Evolutionary conservation across 2,113 vertebrate genomes (phyloP).

Genomic region (Cynoglossus semilaevis): DNA sequence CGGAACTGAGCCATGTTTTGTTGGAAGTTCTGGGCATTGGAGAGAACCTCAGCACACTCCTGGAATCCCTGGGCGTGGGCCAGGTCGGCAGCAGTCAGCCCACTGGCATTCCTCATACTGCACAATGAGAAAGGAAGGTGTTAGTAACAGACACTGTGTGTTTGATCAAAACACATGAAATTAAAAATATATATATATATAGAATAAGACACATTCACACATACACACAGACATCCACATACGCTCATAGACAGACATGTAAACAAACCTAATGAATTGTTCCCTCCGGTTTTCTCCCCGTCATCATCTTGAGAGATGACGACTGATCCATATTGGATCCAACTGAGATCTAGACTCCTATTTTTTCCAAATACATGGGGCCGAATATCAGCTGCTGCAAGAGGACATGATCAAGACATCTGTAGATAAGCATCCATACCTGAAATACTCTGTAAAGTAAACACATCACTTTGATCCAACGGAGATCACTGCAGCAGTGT

Average conservation of each 20-base stretch:
- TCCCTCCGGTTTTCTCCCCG: slow-evolving; percentile 57
- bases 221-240: slow-evolving; percentile 22
- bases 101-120: slow-evolving; percentile 99
- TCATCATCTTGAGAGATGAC: slow-evolving; percentile 71
- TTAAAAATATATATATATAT: slow-evolving; percentile 38
- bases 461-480: background rate
- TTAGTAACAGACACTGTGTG: slow-evolving; percentile 70
- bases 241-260: slow-evolving; percentile 51
- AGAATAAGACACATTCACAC: background rate
- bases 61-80: slow-evolving; percentile 97
- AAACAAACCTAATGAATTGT: slow-evolving; percentile 29
- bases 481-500: slow-evolving; percentile 4
- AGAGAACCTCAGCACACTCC: slow-evolving; percentile 93
- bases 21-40: slow-evolving; percentile 91
- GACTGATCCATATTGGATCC: slow-evolving; percentile 64
- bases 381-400: slow-evolving; percentile 53
- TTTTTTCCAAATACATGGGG: slow-evolving; percentile 31
- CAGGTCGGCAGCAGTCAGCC: slow-evolving; percentile 97
- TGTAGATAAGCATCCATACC: slow-evolving; percentile 2
- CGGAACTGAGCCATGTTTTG: slow-evolving; percentile 74
- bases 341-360: slow-evolving; percentile 31
- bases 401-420: slow-evolving; percentile 58
- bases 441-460: slow-evolving; percentile 9
- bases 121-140: slow-evolving; percentile 82
- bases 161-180: slow-evolving; percentile 39